Base-by-base conservation (phyloP, 2,113 vertebrate species). In the Pitta sordida region DNA sequence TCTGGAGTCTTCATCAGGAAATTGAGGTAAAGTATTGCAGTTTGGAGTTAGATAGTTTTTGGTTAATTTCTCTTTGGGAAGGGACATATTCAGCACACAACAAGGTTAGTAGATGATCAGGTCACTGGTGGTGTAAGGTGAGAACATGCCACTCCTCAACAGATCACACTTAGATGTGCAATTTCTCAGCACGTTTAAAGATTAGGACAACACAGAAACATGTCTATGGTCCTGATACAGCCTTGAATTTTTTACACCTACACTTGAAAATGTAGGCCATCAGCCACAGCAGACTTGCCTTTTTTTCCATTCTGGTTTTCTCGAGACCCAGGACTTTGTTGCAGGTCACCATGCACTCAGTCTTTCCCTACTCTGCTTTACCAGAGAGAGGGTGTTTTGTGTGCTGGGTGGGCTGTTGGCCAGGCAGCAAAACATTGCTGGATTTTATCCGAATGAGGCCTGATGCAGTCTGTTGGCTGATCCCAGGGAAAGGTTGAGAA, bases 1-100 rank as follows among this genome's bases (percentile, higher is more conserved):
- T 98, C 80, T 99, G 98, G 98, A 95, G 95, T 81, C 97, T 97
- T 14, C 98, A 99, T 24, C 8, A 8, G 15, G 97, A 96, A 75
- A 91, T 97, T 18, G 97, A 98, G 98, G 98, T 99, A 97, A 91
- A 64, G 43, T 51, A 16, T 48, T 68, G 21, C 21, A 21, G 9
- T 86, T 93, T 43, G 3, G 13, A 8, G 2, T 85, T 77, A 37
- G 46, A 21, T 30, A 30, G 11, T 8, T 78, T 64, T 91, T 85
- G 11, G 5, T 83, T 69, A 29, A 10, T 78, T 83, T 76, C 29
- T 78, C 3, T 73, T 49, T 77, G 60, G 52, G 39, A 74, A 80
- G 52, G 69, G 56, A 15, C 39, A 77, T 63, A 20, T 60, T 74
- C 21, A 49, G 49, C 55, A 49, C 51, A 30, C 46, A 21, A 16